Evolutionary conservation across 1,140 invertebrate species (phyloP).

Genomic region (Pogonognathellus flavescens): DNA sequence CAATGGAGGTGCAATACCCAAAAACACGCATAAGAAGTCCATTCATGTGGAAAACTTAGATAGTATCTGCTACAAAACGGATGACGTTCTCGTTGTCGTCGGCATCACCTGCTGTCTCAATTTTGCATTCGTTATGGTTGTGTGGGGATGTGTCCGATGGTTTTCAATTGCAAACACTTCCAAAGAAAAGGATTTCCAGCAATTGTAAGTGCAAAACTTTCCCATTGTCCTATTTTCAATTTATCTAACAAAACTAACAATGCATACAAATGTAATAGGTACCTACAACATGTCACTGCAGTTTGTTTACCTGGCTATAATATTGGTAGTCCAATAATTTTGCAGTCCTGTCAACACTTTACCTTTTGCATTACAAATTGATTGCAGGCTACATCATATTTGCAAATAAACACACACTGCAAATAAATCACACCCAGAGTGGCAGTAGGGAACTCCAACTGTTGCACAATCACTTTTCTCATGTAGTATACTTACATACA

Average conservation of each 20-base stretch:
- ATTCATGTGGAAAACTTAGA: slow-evolving; percentile 54
- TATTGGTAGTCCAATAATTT: neutral
- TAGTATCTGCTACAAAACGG: slow-evolving; percentile 63
- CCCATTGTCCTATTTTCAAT: neutral
- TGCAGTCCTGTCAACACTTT: neutral
- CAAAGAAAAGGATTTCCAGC: slow-evolving; percentile 66
- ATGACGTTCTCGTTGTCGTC: slow-evolving; percentile 66
- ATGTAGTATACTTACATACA: too few species aligned
- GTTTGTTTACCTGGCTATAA: neutral
- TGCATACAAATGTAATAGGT: neutral
- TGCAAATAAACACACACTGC: slow-evolving; percentile 31
- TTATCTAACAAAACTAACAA: neutral
- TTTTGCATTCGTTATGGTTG: slow-evolving; percentile 64
- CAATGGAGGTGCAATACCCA: neutral
- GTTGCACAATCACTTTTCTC: slow-evolving; percentile 3
- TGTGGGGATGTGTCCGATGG: slow-evolving; percentile 65
- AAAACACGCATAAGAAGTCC: slow-evolving; percentile 46
- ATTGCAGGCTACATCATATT: slow-evolving; percentile 14
- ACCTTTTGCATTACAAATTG: slow-evolving; percentile 2
- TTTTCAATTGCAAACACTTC: slow-evolving; percentile 55
- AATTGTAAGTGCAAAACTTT: slow-evolving; percentile 61
- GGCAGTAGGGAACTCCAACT: slow-evolving; percentile 29
- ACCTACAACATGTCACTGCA: too few species aligned
- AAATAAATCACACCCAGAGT: slow-evolving; percentile 26
- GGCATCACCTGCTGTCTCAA: slow-evolving; percentile 66